Evolutionary conservation across 1,140 invertebrate genomes (phyloP), one percentile per base, ranked within the genome.

Genomic region (Macrostomum lignano): DNA sequence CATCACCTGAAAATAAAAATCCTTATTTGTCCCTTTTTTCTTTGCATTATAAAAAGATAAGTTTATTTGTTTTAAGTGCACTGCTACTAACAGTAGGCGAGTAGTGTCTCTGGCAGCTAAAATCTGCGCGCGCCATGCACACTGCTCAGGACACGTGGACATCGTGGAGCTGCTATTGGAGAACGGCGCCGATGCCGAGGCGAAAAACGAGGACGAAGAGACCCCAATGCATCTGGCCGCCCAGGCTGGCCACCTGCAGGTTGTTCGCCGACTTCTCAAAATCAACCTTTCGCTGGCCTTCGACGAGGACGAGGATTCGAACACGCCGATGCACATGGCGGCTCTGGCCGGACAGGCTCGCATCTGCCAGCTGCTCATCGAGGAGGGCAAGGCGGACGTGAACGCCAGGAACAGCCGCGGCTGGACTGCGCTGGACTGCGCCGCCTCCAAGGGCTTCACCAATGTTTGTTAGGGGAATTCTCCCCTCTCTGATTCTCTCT

Each of bases 61-160:
- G n/a, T n/a, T n/a, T n/a, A n/a, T n/a, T n/a, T n/a, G n/a, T n/a
- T n/a, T n/a, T n/a, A n/a, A n/a, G n/a, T n/a, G n/a, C n/a, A n/a
- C n/a, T n/a, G n/a, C n/a, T n/a, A n/a, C n/a, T n/a, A n/a, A n/a
- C n/a, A n/a, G n/a, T n/a, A n/a, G n/a, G n/a, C n/a, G n/a, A n/a
- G n/a, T n/a, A n/a, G n/a, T n/a, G n/a, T n/a, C n/a, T n/a, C n/a
- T n/a, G n/a, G n/a, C n/a, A n/a, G n/a, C n/a, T n/a, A n/a, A n/a
- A n/a, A n/a, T n/a, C n/a, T n/a, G n/a, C n/a, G n/a, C n/a, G n/a
- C n/a, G n/a, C n/a, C n/a, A n/a, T n/a, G n/a, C n/a, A n/a, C n/a
- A n/a, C n/a, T n/a, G n/a, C n/a, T n/a, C n/a, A 46, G 79, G 78
- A 0, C 71, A 82, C 53, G 54, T 67, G 17, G 13, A 34, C 20